Conservation (phyloP, 2,113 vertebrate genomes). For the Istiophorus platypterus region DNA sequence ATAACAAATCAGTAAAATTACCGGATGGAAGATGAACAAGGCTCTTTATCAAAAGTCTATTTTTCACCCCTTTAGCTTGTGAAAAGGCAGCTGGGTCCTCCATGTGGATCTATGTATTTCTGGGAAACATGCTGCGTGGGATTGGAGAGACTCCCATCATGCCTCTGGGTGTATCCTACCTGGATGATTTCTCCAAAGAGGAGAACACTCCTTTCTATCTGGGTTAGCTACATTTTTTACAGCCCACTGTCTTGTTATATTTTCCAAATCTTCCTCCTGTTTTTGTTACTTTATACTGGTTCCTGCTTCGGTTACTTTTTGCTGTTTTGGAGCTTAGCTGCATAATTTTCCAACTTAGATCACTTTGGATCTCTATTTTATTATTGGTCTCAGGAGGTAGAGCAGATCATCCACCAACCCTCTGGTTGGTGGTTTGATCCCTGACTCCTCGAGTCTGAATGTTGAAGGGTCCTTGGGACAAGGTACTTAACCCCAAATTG, state of each 20-base stretch:
- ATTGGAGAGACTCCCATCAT: constrained; percentile 96
- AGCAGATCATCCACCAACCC: no score
- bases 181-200: constrained; percentile 92
- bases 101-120: constrained; percentile 93
- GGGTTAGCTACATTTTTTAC: constrained; percentile 80
- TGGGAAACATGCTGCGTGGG: constrained; percentile 95
- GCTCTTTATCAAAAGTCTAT: no score
- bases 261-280: neutral
- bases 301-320: neutral
- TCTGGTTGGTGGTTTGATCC: no score
- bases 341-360: neutral
- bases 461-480: no score
- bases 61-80: constrained; percentile 87
- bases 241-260: neutral
- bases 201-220: constrained; percentile 94
- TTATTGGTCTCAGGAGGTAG: no score
- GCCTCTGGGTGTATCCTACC: constrained; percentile 93
- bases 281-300: neutral
- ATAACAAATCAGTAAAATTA: neutral
- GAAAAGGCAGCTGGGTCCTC: constrained; percentile 86
- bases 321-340: neutral
- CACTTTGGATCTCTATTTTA: neutral
- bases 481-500: no score
- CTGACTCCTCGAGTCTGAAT: no score
- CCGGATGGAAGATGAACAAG: neutral